phyloP scores from a whole-genome alignment of 2,797 vertebrate species.

The Yasuhikotakia modesta region DNA sequence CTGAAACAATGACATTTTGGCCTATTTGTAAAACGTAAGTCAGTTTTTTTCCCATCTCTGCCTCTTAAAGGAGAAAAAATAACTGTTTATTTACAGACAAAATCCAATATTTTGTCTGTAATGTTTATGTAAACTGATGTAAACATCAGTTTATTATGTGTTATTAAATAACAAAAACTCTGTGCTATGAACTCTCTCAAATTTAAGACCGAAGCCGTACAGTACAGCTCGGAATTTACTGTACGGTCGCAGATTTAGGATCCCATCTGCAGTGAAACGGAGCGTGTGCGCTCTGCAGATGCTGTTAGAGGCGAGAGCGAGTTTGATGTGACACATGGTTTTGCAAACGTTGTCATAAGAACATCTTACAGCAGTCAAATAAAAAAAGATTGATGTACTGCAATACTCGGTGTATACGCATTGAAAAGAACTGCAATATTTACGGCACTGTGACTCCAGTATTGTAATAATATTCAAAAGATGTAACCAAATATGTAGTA shows the following conservation, averaged over 20 bases:
- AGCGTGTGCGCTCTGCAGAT: neutral
- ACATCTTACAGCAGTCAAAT: constrained; percentile 40
- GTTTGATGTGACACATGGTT: constrained; percentile 38
- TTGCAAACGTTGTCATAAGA: constrained; percentile 40
- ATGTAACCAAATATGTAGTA: constrained; percentile 18
- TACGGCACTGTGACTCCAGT: constrained; percentile 22
- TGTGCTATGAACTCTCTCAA: no score
- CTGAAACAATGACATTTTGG: no score
- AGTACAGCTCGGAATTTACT: neutral
- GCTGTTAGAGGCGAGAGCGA: neutral
- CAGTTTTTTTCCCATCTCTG: no score
- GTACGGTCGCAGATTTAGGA: neutral
- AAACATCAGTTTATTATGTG: no score
- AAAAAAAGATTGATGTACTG: constrained; percentile 41
- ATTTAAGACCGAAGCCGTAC: neutral
- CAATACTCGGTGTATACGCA: constrained; percentile 22
- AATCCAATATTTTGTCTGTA: no score
- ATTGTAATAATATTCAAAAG: constrained; percentile 6
- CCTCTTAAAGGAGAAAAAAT: no score
- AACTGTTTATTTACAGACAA: no score
- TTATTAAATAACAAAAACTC: no score
- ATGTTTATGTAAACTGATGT: no score
- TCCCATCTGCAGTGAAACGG: neutral
- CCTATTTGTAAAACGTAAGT: no score
- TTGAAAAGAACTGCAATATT: constrained; percentile 24